phyloP scores from a whole-genome alignment of 2,797 vertebrate species.

The Protonibea diacanthus region DNA sequence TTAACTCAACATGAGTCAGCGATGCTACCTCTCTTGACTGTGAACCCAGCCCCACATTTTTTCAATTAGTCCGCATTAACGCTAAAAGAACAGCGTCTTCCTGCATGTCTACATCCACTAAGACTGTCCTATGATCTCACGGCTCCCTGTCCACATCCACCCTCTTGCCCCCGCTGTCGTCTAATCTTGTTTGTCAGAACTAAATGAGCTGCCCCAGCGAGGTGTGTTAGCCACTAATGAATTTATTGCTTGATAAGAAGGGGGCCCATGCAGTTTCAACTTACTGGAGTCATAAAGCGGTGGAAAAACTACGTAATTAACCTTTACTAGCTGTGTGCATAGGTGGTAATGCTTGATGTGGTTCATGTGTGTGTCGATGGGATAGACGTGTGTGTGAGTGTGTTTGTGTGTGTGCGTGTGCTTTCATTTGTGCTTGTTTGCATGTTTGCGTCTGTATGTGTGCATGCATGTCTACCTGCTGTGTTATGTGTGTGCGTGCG shows the following conservation, averaged over 20 bases:
- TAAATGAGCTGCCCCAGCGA: constrained; percentile 94
- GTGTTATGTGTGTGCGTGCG: constrained; percentile 10
- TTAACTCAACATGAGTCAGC: not conserved
- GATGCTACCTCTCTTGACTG: not conserved
- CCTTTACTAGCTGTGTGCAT: constrained; percentile 86
- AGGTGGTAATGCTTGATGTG: constrained; percentile 79
- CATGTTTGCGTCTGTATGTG: constrained; percentile 23
- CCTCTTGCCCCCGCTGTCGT: constrained; percentile 69
- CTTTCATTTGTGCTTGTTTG: constrained; percentile 50
- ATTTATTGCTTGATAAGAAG: constrained; percentile 94
- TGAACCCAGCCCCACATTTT: not conserved
- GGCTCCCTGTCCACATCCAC: constrained; percentile 56
- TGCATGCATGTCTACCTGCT: constrained; percentile 10
- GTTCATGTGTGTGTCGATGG: constrained; percentile 55
- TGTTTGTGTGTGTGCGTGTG: constrained; percentile 37
- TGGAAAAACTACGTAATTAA: constrained; percentile 86
- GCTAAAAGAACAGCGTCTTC: not conserved
- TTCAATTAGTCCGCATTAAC: not conserved
- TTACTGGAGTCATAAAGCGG: constrained; percentile 71
- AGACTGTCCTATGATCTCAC: constrained; percentile 37
- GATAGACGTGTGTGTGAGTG: constrained; percentile 74
- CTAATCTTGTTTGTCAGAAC: constrained; percentile 96
- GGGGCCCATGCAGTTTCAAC: constrained; percentile 54
- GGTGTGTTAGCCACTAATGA: constrained; percentile 98
- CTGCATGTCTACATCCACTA: not conserved